Evolutionary conservation across 2,113 vertebrate species (phyloP).

Genomic region (Chloebia gouldiae): DNA sequence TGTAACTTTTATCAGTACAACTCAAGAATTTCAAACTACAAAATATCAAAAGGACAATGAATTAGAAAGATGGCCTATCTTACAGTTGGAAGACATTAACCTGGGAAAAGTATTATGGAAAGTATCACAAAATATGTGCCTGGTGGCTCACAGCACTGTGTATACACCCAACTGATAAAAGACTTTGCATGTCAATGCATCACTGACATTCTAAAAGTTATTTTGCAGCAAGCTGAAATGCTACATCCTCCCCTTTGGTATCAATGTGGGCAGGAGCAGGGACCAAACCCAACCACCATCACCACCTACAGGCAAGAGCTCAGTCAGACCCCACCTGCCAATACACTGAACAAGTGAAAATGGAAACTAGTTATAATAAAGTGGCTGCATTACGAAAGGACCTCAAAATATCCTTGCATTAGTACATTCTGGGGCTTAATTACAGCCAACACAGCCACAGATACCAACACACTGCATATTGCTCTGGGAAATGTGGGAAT

Average conservation of each 20-base stretch:
- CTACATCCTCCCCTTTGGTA: neutral
- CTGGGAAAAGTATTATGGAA: neutral
- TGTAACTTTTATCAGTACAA: neutral
- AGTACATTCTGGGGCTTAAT: neutral
- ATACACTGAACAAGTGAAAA: neutral
- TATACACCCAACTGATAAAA: neutral
- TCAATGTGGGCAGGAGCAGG: neutral
- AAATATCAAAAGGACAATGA: neutral
- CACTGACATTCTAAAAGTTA: neutral
- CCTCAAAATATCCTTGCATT: neutral
- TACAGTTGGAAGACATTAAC: neutral
- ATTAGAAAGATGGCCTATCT: neutral
- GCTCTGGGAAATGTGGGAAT: neutral
- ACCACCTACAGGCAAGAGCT: neutral
- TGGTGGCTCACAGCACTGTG: neutral
- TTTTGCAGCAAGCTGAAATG: neutral
- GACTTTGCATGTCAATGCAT: neutral
- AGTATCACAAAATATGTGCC: neutral
- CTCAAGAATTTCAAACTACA: slow-evolving; percentile 13
- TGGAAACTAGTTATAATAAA: neutral
- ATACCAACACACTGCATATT: neutral
- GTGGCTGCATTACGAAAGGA: neutral
- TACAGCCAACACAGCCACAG: neutral
- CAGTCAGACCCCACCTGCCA: neutral
- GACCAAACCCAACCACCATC: neutral